A percentile compares a stretch with the other conserved stretches of the same genome.
Evolutionary conservation across 2,888 invertebrate species (phyloP).

Genomic region (Sesamia inferens): DNA sequence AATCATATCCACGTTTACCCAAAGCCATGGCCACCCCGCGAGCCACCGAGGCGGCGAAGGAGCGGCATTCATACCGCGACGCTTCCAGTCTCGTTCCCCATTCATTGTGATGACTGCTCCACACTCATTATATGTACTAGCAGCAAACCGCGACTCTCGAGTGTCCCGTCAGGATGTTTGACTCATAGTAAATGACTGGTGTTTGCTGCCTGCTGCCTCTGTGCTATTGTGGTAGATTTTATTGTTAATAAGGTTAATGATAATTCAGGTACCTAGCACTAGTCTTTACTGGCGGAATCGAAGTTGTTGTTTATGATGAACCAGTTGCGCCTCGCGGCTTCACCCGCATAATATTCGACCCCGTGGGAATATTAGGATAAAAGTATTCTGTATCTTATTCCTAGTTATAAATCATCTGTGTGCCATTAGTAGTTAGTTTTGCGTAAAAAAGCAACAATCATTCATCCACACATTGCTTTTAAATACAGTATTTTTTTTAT

Average conservation of each 20-base stretch:
- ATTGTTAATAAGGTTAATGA: neutral
- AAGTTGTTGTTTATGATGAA: neutral
- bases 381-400: too few relatives aligned
- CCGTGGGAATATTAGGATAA: too few relatives aligned
- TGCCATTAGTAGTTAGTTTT: too few relatives aligned
- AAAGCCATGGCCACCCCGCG: conserved; percentile 33
- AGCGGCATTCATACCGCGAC: conserved; percentile 78
- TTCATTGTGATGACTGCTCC: conserved; percentile 88
- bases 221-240: conserved; percentile 28
- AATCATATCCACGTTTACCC: neutral
- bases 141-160: conserved; percentile 44
- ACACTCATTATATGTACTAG: conserved; percentile 80
- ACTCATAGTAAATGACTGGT: conserved; percentile 45
- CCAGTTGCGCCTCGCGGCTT: too few relatives aligned
- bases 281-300: neutral
- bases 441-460: too few relatives aligned
- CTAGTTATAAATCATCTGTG: too few relatives aligned
- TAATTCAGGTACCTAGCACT: neutral
- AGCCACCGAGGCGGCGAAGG: conserved; percentile 66
- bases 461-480: too few relatives aligned
- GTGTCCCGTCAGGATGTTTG: conserved; percentile 62
- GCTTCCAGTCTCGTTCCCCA: conserved; percentile 76
- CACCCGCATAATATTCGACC: too few relatives aligned
- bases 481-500: too few relatives aligned
- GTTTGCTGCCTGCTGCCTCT: conserved; percentile 38